phyloP scores from a whole-genome alignment of 2,888 invertebrate species.

The Amorpha juglandis region DNA sequence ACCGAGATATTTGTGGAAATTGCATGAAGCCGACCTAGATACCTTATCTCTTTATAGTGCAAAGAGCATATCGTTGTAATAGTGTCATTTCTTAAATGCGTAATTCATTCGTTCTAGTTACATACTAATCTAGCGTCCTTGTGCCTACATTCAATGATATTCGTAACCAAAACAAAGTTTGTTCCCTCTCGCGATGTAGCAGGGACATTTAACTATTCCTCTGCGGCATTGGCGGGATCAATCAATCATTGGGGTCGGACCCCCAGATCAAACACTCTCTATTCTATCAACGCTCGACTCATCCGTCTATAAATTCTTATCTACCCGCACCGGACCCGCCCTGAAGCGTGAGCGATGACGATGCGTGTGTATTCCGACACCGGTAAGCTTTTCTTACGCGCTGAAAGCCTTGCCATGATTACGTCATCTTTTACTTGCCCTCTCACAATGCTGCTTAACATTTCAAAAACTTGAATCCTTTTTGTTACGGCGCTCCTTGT shows the following conservation, averaged over 20 bases:
- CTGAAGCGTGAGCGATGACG: slow-evolving; percentile 72
- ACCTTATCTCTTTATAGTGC: slow-evolving; percentile 55
- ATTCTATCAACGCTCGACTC: slow-evolving; percentile 73
- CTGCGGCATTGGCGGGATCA: slow-evolving; percentile 55
- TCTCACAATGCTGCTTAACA: slow-evolving; percentile 6
- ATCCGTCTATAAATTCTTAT: slow-evolving; percentile 79
- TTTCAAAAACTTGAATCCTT: slow-evolving; percentile 28
- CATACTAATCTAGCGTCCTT: slow-evolving; percentile 24
- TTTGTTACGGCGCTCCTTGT: slow-evolving; percentile 15
- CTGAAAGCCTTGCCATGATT: slow-evolving; percentile 49
- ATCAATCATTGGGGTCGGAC: slow-evolving; percentile 70
- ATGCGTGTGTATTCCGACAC: slow-evolving; percentile 62
- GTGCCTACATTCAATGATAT: slow-evolving; percentile 18
- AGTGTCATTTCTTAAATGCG: slow-evolving; percentile 37
- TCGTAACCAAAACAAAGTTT: slow-evolving; percentile 32
- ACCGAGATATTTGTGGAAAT: slow-evolving; percentile 51
- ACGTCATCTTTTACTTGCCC: slow-evolving; percentile 45
- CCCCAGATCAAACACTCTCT: slow-evolving; percentile 63
- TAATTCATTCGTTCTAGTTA: slow-evolving; percentile 25
- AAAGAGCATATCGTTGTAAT: slow-evolving; percentile 58
- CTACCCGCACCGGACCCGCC: slow-evolving; percentile 62
- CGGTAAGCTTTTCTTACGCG: slow-evolving; percentile 46
- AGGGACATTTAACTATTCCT: slow-evolving; percentile 58
- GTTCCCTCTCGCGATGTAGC: slow-evolving; percentile 27
- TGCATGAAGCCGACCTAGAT: slow-evolving; percentile 64